Base-by-base conservation (phyloP, 2,888 invertebrate species). In the Seira musarum region DNA sequence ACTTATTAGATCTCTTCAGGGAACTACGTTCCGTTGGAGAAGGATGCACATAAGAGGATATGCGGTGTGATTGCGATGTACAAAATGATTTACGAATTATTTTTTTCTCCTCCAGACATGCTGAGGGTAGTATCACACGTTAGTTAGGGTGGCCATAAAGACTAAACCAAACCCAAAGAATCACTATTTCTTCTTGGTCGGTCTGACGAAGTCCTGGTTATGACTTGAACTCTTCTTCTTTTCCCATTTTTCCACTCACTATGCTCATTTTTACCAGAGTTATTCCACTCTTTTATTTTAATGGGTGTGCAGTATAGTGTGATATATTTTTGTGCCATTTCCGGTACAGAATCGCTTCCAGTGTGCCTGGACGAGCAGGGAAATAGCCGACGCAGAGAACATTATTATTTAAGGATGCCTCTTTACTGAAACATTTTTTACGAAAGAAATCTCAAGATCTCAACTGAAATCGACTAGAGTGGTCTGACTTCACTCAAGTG, bases 301-400 rank as follows among this genome's bases (percentile, higher is more conserved):
- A 35, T 24, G 17, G 15, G 61, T 5, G 40, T 13, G 40, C 6
- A 13, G 6, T 40, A 40, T 40, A 40, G 15, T 24, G 46, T 63
- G 64, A 72, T 72, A 72, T 64, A 64, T 49, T 21, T 72, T 64
- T 46, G 64, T 61, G 15, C n/a, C 17, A 64, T 73, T 73, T 73
- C 73, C 73, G 73, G 73, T 65, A 49, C 21, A 65, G 73, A 35
- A 66, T 73, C 25, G 69, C 30, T 72, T 25, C 17, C 21, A 40
- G 40, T 40, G 40, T 40, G 40, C 6, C 13, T 40, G 13, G 6
- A 40, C 13, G 40, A 13, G 13, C 40, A 40, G 40, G 40, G 13
- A 13, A 40, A 40, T 40, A 13, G 13, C 6, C 5, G 13, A 8
- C 40, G 13, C 40, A 8, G 5, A 8, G 6, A 40, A 40, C 40